Base-by-base conservation (phyloP, 2,113 vertebrate species). In the Saiga tatarica region DNA sequence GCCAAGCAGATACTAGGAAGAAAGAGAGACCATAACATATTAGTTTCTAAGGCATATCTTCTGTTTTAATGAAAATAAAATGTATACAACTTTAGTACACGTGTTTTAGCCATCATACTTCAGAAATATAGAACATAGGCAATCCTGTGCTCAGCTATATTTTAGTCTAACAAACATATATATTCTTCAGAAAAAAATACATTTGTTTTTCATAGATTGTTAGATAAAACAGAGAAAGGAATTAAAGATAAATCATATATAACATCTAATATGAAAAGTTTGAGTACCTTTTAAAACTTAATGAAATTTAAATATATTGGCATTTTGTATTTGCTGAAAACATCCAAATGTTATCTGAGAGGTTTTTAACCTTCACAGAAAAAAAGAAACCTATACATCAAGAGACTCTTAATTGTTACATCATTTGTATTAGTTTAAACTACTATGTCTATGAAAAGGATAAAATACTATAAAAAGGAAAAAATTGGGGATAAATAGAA, bases 261-360 rank as follows among this genome's bases (percentile, higher is more conserved):
- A 91, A 89, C 76, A 50, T 16, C 33, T 0, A 39, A 2, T 52
- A 82, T 53, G 64, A 95, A 55, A 71, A 2, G 21, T 28, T 55
- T 78, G 6, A 36, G 19, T 55, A 64, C 85, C 13, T 82, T 95
- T 67, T 39, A 89, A 82, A 91, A 91, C 23, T 62, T 5, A 78
- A 95, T 28, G 36, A 86, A 94, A 97, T 64, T 82, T 71, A 89
- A 95, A 82, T 45, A 89, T 26, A 45, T 16, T 79, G 81, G 36
- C 39, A 81, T 59, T 96, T 88, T 90, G 15, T 78, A 94, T 85
- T 96, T 95, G 83, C 17, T 76, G 52, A 97, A 62, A 95, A n/a
- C 39, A 98, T 76, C 9, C 47, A 86, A 95, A 86, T 79, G 16
- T 91, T 50, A 87, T 45, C 42, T 71, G 42, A 74, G 13, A 84